Evolutionary conservation across 2,797 vertebrate species (phyloP), one percentile per base, ranked within the genome.

Genomic region (Acropternis orthonyx): DNA sequence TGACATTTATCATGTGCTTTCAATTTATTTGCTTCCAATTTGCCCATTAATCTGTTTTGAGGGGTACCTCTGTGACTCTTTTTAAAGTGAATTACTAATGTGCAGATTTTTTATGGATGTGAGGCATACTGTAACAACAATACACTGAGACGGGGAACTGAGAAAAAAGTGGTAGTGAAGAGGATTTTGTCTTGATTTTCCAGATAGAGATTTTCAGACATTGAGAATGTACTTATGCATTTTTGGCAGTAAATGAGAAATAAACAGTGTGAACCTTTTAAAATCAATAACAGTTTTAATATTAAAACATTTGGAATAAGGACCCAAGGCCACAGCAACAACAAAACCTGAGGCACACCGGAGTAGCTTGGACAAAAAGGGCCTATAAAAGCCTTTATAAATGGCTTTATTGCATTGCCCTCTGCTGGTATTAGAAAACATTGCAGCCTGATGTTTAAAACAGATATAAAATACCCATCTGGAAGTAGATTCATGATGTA

Each of bases 331-430:
- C 49, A 74, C 39, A 75, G 17, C 13, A 32, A 12, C 14, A 74
- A 22, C 55, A 63, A 67, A 89, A 68, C 46, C 49, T 20, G 32
- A 41, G 69, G 52, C 9, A 2, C 14, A 37, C 54, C 19, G 20
- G 12, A 56, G 66, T 44, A 89, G 6, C 5, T 41, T 27, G 23
- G 5, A 14, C 20, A 30, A 55, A 27, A 61, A 19, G 20, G 81
- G 30, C 51, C 37, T 86, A 75, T 34, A 43, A 34, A 76, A 73
- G 19, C 24, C 21, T 56, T 76, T 41, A 52, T 41, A 54, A 85
- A 89, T n/a, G 74, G 9, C 7, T 96, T 88, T 80, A 65, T 94
- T 85, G 24, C 49, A 88, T 91, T 96, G 94, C 96, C 95, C 92
- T 96, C 96, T 96, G 61, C 91, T 89, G 96, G 94, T 82, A 39